These are phyloP conservation scores for Pseudococcus viburni DNA, from an alignment of 2,888 invertebrate species.

Conservation along the genomic window DNA sequence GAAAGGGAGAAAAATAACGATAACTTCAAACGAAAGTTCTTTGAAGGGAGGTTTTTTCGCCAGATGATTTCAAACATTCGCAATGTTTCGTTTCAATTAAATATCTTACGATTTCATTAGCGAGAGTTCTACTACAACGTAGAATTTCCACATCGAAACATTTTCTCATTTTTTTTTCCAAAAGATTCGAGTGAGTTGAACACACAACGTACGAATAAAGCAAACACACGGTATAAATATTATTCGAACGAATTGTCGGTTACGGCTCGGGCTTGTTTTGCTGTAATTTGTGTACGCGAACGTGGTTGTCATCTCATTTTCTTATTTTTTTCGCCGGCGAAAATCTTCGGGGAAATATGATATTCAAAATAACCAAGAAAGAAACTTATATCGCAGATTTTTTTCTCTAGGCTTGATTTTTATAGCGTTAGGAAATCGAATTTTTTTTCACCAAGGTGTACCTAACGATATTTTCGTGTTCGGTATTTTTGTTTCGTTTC, in stretches of 20 bases:
- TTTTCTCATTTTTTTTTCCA: neutral
- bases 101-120: neutral
- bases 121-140: neutral
- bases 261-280: neutral
- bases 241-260: slow-evolving; percentile 2
- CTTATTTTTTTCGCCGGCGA: neutral
- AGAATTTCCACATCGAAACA: neutral
- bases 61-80: slow-evolving; percentile 8
- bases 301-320: slow-evolving; percentile 49
- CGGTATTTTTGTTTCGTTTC: neutral
- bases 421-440: slow-evolving; percentile 24
- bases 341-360: slow-evolving; percentile 53
- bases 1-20: slow-evolving; percentile 36
- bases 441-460: slow-evolving; percentile 1
- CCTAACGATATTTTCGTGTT: neutral
- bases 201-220: neutral
- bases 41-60: neutral
- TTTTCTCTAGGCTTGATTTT: neutral
- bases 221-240: slow-evolving; percentile 19
- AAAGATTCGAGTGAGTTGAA: neutral
- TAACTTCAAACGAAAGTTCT: slow-evolving; percentile 25
- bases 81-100: slow-evolving; percentile 41
- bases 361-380: neutral
- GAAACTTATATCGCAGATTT: neutral
- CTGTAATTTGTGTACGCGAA: slow-evolving; percentile 41